phyloP scores from a whole-genome alignment of 2,888 invertebrate genomes.

The Microplitis deprimator region DNA sequence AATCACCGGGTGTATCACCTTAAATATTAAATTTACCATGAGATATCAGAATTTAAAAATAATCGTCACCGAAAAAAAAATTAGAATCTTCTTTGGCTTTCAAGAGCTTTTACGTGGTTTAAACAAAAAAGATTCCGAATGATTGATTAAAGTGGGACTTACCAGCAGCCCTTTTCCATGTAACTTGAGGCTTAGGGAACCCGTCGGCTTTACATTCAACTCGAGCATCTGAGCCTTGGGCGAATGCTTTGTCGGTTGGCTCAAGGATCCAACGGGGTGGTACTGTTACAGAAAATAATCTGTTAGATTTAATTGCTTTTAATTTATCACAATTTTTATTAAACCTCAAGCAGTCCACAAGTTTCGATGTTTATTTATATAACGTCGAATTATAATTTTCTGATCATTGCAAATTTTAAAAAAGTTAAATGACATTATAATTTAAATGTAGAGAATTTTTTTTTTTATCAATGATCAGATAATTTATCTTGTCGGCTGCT shows the following conservation, averaged over 20 bases:
- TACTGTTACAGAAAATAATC: conserved; percentile 77
- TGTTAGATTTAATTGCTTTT: conserved; percentile 50
- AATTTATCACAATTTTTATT: conserved; percentile 46
- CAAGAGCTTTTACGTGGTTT: neutral
- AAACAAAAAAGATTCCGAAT: conserved; percentile 24
- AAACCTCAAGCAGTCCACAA: conserved; percentile 49
- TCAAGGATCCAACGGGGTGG: conserved; percentile 97
- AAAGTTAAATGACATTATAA: neutral
- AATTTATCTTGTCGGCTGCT: conserved; percentile 46
- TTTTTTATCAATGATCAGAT: conserved; percentile 37
- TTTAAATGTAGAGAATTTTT: neutral
- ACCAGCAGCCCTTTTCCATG: conserved; percentile 97
- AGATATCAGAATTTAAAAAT: conserved; percentile 30
- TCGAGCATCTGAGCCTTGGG: conserved; percentile 93
- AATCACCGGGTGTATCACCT: conserved; percentile 94
- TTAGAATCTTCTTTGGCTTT: neutral
- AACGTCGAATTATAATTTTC: conserved; percentile 47
- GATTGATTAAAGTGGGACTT: conserved; percentile 55
- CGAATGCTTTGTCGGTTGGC: conserved; percentile 95
- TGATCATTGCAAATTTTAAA: conserved; percentile 32
- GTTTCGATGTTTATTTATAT: conserved; percentile 39
- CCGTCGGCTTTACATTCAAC: conserved; percentile 97
- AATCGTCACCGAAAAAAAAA: neutral
- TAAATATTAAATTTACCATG: conserved; percentile 50
- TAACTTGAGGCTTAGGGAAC: conserved; percentile 93